Evolutionary conservation across 2,888 invertebrate species (phyloP).

Genomic region (Embidobia sp.): DNA sequence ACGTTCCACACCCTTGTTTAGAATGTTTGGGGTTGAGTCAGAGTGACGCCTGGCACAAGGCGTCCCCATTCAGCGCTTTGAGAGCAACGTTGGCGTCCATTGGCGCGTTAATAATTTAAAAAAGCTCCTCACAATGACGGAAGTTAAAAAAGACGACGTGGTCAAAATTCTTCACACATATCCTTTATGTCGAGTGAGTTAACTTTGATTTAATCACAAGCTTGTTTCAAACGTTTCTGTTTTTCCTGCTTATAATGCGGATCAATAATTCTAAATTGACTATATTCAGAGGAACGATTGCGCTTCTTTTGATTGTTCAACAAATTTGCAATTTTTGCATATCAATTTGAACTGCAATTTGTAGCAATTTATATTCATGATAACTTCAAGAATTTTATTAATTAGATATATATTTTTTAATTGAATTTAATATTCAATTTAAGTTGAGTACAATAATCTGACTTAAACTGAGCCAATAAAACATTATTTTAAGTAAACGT

Average conservation of each 20-base stretch:
- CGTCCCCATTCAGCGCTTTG: slow-evolving; percentile 35
- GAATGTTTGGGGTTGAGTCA: slow-evolving; percentile 58
- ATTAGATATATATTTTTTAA: no score
- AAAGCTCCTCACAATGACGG: slow-evolving; percentile 72
- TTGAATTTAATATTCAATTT: no score
- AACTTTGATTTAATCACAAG: neutral
- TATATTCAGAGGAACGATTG: slow-evolving; percentile 2
- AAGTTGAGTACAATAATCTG: no score
- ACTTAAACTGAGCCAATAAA: no score
- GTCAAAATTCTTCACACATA: slow-evolving; percentile 83
- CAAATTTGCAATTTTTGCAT: neutral
- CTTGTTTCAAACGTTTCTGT: neutral
- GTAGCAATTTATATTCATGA: no score
- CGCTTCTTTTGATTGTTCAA: slow-evolving; percentile 9
- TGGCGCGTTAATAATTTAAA: slow-evolving; percentile 35
- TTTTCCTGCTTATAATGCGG: slow-evolving; percentile 8
- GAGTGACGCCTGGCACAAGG: slow-evolving; percentile 42
- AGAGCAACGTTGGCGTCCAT: slow-evolving; percentile 2
- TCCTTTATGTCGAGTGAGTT: slow-evolving; percentile 84
- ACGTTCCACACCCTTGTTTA: slow-evolving; percentile 47
- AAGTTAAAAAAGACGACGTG: slow-evolving; percentile 81
- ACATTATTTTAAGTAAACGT: no score
- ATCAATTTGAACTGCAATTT: no score
- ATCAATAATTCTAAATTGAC: slow-evolving; percentile 57
- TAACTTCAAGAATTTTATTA: no score